phyloP scores from a whole-genome alignment of 2,113 vertebrate species.

The Eulemur macaco region DNA sequence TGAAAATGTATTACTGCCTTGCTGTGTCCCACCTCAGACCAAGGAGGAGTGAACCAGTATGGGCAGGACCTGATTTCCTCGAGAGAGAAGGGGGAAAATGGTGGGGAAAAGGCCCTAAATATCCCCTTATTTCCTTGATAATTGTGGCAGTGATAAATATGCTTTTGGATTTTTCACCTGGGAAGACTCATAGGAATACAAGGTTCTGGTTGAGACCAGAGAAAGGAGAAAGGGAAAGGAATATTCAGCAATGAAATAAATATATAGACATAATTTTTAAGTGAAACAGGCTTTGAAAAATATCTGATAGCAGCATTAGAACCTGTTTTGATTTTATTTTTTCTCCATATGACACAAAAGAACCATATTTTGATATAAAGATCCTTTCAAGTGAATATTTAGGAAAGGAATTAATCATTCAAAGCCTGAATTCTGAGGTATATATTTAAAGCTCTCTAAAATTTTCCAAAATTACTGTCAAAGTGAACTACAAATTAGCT shows the following conservation, averaged over 20 bases:
- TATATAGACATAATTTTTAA: constrained; percentile 65
- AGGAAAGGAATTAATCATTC: constrained; percentile 35
- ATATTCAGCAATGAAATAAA: constrained; percentile 53
- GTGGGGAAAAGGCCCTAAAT: not conserved
- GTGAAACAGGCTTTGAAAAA: constrained; percentile 73
- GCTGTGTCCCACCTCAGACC: not conserved
- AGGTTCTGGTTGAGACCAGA: constrained; percentile 48
- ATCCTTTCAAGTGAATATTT: constrained; percentile 63
- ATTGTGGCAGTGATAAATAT: constrained; percentile 62
- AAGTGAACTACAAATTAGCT: not conserved
- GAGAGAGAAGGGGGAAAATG: not conserved
- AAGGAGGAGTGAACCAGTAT: not conserved
- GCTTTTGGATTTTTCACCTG: constrained; percentile 61
- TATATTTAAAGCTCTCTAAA: constrained; percentile 30
- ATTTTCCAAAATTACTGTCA: not conserved
- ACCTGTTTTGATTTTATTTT: constrained; percentile 24
- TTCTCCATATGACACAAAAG: constrained; percentile 44
- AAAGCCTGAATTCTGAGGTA: constrained; percentile 40
- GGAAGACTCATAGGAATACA: constrained; percentile 64
- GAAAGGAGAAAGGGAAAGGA: constrained; percentile 47
- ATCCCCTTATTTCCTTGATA: constrained; percentile 15
- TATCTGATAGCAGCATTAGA: constrained; percentile 61
- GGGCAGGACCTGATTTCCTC: constrained; percentile 63
- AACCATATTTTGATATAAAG: constrained; percentile 56
- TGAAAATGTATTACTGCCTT: constrained; percentile 36